Percentiles rank a stretch among this genome's conserved stretches.
Evolutionary conservation across 37 sponge, comb jelly and placozoan genomes (phyloP).

Genomic region (Tethya wilhelma): DNA sequence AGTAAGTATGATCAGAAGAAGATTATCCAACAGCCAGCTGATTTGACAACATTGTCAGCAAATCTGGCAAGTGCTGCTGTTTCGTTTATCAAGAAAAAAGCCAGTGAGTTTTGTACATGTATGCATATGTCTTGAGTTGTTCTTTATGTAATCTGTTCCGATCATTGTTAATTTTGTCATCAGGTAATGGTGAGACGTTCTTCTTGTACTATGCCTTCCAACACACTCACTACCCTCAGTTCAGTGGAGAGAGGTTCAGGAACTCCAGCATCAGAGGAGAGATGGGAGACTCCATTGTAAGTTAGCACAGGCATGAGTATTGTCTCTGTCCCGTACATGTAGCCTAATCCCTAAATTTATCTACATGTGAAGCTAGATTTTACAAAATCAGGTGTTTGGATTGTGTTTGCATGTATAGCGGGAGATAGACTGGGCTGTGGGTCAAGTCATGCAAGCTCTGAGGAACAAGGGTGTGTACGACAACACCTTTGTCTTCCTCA

Average conservation of each 20-base stretch:
- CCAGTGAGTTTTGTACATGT: constrained; percentile 32
- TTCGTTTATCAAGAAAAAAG: constrained; percentile 45
- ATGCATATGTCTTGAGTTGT: not conserved
- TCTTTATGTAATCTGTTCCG: not conserved
- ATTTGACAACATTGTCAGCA: constrained; percentile 51
- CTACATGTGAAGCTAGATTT: not conserved
- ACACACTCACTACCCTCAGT: constrained; percentile 75
- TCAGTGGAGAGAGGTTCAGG: constrained; percentile 49
- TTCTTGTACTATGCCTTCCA: constrained; percentile 78
- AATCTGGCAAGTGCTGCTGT: constrained; percentile 43
- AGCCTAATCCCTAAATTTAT: not conserved
- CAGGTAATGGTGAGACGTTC: constrained; percentile 57
- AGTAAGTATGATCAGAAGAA: not conserved
- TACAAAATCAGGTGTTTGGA: not conserved
- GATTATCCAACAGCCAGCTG: constrained; percentile 73
- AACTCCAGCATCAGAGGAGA: constrained; percentile 67
- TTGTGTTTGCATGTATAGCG: constrained; percentile 5
- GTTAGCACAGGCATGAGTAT: too few species aligned
- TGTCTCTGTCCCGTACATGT: too few species aligned
- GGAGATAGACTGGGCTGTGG: constrained; percentile 54
- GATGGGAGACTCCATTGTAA: constrained; percentile 73
- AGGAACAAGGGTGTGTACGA: not conserved
- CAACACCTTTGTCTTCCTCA: constrained; percentile 68
- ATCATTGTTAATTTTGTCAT: not conserved
- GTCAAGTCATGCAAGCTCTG: constrained; percentile 54